These are phyloP conservation scores for Sarcophaga rosellei DNA, from an alignment of 2,888 invertebrate species.

Conservation along the genomic window DNA sequence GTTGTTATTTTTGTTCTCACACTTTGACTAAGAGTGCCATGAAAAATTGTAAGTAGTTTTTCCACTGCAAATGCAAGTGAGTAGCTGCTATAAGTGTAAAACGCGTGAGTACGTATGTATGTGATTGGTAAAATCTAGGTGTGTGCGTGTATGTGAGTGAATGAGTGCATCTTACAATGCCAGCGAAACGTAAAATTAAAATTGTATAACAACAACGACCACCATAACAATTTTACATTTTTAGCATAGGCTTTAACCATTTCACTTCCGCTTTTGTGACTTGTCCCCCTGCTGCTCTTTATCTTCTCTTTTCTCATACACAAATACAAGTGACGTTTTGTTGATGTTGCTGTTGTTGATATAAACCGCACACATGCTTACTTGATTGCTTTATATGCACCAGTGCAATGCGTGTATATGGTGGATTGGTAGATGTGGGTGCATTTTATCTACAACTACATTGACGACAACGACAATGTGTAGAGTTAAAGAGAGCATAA, in stretches of 20 bases:
- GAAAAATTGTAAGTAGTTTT: conserved; percentile 30
- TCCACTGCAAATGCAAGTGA: background rate
- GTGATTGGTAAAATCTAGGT: background rate
- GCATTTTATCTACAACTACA: conserved; percentile 5
- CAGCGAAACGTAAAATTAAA: conserved; percentile 71
- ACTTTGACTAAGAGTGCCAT: conserved; percentile 27
- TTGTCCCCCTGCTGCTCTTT: background rate
- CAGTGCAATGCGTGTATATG: conserved; percentile 1
- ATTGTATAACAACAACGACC: conserved; percentile 48
- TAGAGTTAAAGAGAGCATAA: conserved; percentile 37
- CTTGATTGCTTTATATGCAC: background rate
- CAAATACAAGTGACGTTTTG: conserved; percentile 14
- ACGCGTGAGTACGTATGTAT: background rate
- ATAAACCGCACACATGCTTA: conserved; percentile 35
- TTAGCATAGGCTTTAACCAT: conserved; percentile 55
- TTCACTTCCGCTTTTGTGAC: background rate
- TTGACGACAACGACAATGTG: background rate
- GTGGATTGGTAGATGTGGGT: background rate
- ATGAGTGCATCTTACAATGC: conserved; percentile 45
- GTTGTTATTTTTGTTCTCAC: conserved; percentile 6
- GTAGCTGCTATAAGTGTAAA: background rate
- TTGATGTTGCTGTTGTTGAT: conserved; percentile 17
- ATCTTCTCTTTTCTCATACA: conserved; percentile 2
- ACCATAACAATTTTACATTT: conserved; percentile 44
- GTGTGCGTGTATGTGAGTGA: background rate